phyloP scores from a whole-genome alignment of 1,140 invertebrate species.

The Drosophila lini region DNA sequence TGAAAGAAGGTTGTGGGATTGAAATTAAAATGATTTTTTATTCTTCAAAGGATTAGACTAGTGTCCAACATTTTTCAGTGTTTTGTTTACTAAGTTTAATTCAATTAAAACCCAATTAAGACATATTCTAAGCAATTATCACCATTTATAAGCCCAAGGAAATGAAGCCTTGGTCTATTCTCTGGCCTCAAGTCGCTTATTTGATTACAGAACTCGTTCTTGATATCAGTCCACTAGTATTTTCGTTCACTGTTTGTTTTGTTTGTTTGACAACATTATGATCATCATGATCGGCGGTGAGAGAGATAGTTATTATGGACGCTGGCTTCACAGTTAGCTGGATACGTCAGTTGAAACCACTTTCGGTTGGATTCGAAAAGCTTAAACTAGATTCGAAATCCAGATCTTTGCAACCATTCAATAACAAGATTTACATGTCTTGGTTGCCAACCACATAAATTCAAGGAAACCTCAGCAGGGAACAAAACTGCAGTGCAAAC shows the following conservation, averaged over 20 bases:
- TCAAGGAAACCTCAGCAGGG: slow-evolving; percentile 45
- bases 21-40: background rate
- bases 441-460: slow-evolving; percentile 53
- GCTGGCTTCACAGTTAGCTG: slow-evolving; percentile 66
- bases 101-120: background rate
- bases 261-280: slow-evolving; percentile 34
- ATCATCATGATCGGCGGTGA: slow-evolving; percentile 29
- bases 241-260: slow-evolving; percentile 31
- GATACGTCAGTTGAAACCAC: slow-evolving; percentile 71
- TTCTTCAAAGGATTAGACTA: background rate
- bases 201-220: slow-evolving; percentile 70
- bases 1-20: background rate
- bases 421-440: slow-evolving; percentile 44
- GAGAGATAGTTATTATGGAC: slow-evolving; percentile 28
- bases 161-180: slow-evolving; percentile 12
- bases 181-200: slow-evolving; percentile 37
- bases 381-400: slow-evolving; percentile 55
- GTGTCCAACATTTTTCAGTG: background rate
- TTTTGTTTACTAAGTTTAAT: background rate
- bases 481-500: slow-evolving; percentile 36
- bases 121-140: slow-evolving; percentile 50
- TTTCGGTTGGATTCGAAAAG: slow-evolving; percentile 76
- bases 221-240: slow-evolving; percentile 1
- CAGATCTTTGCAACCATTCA: slow-evolving; percentile 30
- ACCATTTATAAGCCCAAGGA: slow-evolving; percentile 21